A percentile compares a stretch with the other conserved stretches of the same genome.
Evolutionary conservation across 2,888 invertebrate genomes (phyloP).

Genomic region (Tetropium fuscum): DNA sequence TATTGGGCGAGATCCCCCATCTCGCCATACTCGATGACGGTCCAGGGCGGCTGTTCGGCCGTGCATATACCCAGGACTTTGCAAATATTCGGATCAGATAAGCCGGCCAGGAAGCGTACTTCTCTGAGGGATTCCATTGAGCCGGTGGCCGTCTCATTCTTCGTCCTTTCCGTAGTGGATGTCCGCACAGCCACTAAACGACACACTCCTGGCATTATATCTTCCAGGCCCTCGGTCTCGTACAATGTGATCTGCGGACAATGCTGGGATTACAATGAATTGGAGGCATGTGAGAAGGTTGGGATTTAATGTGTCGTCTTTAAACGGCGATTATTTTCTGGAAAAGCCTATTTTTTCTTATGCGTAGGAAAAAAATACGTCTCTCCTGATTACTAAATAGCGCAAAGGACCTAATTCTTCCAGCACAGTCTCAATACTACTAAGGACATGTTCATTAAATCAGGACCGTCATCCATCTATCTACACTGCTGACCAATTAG

Average conservation of each 20-base stretch:
- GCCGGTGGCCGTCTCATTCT: slow-evolving; percentile 59
- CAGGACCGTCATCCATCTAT: no score
- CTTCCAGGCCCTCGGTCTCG: slow-evolving; percentile 68
- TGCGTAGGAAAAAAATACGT: no score
- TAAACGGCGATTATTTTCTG: neutral
- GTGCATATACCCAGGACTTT: slow-evolving; percentile 73
- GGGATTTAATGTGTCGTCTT: slow-evolving; percentile 7
- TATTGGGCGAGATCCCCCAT: slow-evolving; percentile 81
- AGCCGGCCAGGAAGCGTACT: slow-evolving; percentile 75
- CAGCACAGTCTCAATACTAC: no score
- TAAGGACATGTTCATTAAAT: no score
- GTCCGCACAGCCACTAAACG: slow-evolving; percentile 71
- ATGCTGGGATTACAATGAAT: neutral
- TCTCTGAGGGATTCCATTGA: slow-evolving; percentile 71
- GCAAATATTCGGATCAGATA: slow-evolving; percentile 77
- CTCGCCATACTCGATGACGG: slow-evolving; percentile 80
- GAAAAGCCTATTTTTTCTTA: neutral
- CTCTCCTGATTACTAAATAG: no score
- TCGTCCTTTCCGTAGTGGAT: slow-evolving; percentile 64
- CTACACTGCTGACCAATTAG: no score
- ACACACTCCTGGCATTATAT: slow-evolving; percentile 66
- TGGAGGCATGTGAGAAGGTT: slow-evolving; percentile 24
- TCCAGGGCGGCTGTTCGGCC: slow-evolving; percentile 74
- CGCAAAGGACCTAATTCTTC: no score
- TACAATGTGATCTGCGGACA: slow-evolving; percentile 68